Base-by-base conservation (phyloP, 2,797 vertebrate genomes). In the Alcedo quadribrachys region DNA sequence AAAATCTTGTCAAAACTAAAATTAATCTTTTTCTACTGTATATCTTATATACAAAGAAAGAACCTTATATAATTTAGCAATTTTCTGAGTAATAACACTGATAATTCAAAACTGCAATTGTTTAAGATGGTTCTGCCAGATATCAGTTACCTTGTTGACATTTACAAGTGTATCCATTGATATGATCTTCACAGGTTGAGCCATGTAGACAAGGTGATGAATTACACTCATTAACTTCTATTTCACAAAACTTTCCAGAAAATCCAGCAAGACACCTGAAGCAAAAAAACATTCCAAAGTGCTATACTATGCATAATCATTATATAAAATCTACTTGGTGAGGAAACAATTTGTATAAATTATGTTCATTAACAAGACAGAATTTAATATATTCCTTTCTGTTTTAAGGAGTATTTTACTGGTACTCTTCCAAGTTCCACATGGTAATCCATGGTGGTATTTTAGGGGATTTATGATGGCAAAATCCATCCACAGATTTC, bases 221-320 rank as follows among this genome's bases (percentile, higher is more conserved):
- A 95, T 97, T 98, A 87, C 98, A 98, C 94, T 99, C 98, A 95
- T 98, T 98, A 96, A 98, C 92, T 92, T 99, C 98, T 88, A 98
- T 96, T 98, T 99, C 98, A 97, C 98, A 99, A 97, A 98, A 98
- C 83, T 97, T 96, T 63, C 98, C 98, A 88, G 97, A 98, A 97
- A 98, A 99, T 95, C 98, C 98, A 96, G 97, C 79, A 60, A 98
- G 98, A 97, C 98, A 99, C 88, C 98, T 99, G 94, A 96, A 92
- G 51, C 50, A n/a, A 87, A 93, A 87, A 35, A 96, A 80, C 12
- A 89, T 86, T 69, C n/a, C 70, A 70, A 83, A 60, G 5, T 16
- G 28, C 88, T 85, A 91, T 5, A 61, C 8, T 80, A 16, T 24
- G 58, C 28, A 65, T 32, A 85, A n/a, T 15, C 4, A 35, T 16